A percentile compares a stretch with the other conserved stretches of the same genome.
Evolutionary conservation across 2,113 vertebrate species (phyloP).

Genomic region (Marmota monax): DNA sequence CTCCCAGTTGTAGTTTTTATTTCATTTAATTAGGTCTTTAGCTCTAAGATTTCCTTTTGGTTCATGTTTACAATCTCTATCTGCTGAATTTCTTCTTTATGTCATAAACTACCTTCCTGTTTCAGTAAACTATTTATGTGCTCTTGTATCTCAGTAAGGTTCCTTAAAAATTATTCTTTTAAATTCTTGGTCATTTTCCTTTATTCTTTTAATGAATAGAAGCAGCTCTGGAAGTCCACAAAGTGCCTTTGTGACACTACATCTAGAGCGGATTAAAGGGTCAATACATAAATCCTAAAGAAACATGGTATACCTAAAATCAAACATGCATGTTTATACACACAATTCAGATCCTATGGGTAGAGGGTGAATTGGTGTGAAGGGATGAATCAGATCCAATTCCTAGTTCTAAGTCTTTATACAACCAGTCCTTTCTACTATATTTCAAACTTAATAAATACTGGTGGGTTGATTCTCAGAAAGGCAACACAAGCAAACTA

Average conservation of each 20-base stretch:
- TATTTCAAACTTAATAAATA: background rate
- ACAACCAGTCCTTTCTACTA: background rate
- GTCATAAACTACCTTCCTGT: no score
- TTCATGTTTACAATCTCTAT: background rate
- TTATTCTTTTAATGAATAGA: background rate
- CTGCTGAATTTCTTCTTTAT: no score
- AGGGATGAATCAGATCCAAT: no score
- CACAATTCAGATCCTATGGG: background rate
- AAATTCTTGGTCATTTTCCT: background rate
- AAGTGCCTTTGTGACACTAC: background rate
- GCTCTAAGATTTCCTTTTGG: background rate
- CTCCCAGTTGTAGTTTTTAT: background rate
- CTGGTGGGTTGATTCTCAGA: background rate
- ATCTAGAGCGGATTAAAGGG: no score
- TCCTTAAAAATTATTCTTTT: background rate
- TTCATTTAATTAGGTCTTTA: background rate
- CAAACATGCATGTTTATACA: background rate
- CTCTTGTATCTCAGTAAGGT: background rate
- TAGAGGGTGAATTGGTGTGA: background rate
- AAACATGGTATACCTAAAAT: background rate
- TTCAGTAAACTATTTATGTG: no score
- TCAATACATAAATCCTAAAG: no score
- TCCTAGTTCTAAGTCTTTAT: no score
- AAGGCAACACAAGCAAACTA: background rate
- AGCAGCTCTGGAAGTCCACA: background rate